Evolutionary conservation across 2,113 vertebrate species (phyloP), one percentile per base, ranked within the genome.

Genomic region (Galemys pyrenaicus): DNA sequence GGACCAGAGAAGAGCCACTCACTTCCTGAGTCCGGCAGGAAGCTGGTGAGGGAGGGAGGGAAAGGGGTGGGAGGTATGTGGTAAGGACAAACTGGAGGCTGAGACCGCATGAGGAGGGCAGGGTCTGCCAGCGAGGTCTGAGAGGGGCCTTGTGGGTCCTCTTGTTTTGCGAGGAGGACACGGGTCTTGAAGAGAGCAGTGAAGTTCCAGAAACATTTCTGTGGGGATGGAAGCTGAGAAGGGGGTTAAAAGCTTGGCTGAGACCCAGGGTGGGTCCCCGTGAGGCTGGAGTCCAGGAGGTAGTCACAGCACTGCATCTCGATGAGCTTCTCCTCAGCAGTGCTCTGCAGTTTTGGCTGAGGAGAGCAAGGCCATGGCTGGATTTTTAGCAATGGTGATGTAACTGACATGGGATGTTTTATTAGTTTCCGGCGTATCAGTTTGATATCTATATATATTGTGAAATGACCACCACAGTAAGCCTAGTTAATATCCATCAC

Each of bases 11-110:
- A 32, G 15, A 46, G 62, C 15, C 22, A 10, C 35, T 13, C n/a
- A n/a, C n/a, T n/a, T n/a, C 22, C 16, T 13, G 81, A 77, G 81
- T 1, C 30, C 9, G 37, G 41, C 41, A 41, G 15, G 30, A 11
- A 35, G 15, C 35, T 20, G 3, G n/a, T 22, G 44, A 39, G 44
- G 35, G 35, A 10, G 15, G 28, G 51, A 20, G 10, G 46, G 7
- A 15, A 2, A 30, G 54, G 5, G 15, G 8, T 2, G 24, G 24
- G 37, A 32, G 39, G 19, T 0, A 35, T 24, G 5, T 16, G 2
- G n/a, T n/a, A n/a, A n/a, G n/a, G n/a, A n/a, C n/a, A n/a, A n/a
- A n/a, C n/a, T n/a, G n/a, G n/a, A n/a, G n/a, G n/a, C 44, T 9
- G 9, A 44, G 44, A 44, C 44, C 5, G 44, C 9, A 9, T 5